Evolutionary conservation across 1,140 invertebrate species (phyloP).

Genomic region (Archivesica marissinica): DNA sequence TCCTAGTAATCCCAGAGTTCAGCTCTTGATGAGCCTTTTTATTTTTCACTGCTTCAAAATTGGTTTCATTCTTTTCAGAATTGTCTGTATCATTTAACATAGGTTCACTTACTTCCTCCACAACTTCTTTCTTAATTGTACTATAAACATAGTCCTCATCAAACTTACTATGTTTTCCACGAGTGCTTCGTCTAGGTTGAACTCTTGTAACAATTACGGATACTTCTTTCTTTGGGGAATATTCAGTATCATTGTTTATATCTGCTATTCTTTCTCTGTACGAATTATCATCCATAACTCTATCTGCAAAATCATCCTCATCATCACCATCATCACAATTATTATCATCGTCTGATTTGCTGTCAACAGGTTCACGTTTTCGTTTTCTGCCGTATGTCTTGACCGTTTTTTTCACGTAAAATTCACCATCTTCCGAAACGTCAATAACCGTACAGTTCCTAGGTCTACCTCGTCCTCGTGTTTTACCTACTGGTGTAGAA

Average conservation of each 20-base stretch:
- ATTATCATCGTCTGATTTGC: neutral
- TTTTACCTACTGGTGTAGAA: neutral
- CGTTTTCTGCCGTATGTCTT: slow-evolving; percentile 29
- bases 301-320: slow-evolving; percentile 54
- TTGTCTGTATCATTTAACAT: neutral
- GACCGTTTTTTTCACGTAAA: neutral
- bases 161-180: slow-evolving; percentile 62
- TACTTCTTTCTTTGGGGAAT: neutral
- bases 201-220: slow-evolving; percentile 33
- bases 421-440: neutral
- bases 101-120: neutral
- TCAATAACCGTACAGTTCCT: slow-evolving; percentile 19
- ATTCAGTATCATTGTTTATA: slow-evolving; percentile 43
- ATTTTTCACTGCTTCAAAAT: neutral
- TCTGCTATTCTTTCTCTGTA: slow-evolving; percentile 1
- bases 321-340: slow-evolving; percentile 52
- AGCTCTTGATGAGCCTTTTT: neutral
- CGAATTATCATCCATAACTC: slow-evolving; percentile 35
- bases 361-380: slow-evolving; percentile 14
- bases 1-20: slow-evolving; percentile 36
- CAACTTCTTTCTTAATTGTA: slow-evolving; percentile 5
- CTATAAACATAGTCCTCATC: slow-evolving; percentile 33
- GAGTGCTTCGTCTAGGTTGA: slow-evolving; percentile 67
- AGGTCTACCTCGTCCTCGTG: slow-evolving; percentile 52
- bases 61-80: neutral